Conservation (phyloP, 2,113 vertebrate genomes). For the Shinisaurus crocodilurus region DNA sequence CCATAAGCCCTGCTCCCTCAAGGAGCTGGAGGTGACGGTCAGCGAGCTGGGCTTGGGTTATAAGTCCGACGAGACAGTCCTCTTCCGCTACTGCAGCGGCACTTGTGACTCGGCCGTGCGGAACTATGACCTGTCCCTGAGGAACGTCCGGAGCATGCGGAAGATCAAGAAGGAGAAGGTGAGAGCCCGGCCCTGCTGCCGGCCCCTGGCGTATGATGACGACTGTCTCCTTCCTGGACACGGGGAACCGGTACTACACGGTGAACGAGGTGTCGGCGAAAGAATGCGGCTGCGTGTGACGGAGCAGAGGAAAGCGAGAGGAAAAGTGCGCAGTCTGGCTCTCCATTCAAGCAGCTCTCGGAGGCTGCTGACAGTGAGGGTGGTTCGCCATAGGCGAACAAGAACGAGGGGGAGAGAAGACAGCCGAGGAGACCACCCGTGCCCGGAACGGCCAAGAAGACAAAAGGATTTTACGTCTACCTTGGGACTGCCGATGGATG, state of each 20-base stretch:
- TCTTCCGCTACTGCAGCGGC: slow-evolving; percentile 95
- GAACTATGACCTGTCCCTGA: slow-evolving; percentile 92
- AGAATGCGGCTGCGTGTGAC: slow-evolving; percentile 93
- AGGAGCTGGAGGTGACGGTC: slow-evolving; percentile 88
- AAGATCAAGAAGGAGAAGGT: slow-evolving; percentile 79
- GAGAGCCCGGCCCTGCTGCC: slow-evolving; percentile 88
- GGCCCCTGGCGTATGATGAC: slow-evolving; percentile 89
- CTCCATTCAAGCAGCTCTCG: rapidly evolving
- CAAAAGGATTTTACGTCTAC: neutral
- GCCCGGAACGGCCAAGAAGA: neutral
- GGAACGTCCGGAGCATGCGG: slow-evolving; percentile 81
- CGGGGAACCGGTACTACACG: slow-evolving; percentile 86
- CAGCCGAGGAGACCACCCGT: neutral
- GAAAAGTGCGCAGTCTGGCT: neutral
- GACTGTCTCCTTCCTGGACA: slow-evolving; percentile 90
- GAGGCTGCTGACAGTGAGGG: neutral
- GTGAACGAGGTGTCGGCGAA: slow-evolving; percentile 92
- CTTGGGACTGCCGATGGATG: neutral
- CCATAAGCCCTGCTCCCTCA: slow-evolving; percentile 79
- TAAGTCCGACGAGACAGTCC: slow-evolving; percentile 90
- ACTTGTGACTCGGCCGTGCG: slow-evolving; percentile 82
- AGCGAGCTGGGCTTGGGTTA: slow-evolving; percentile 93
- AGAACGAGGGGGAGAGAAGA: rapidly evolving
- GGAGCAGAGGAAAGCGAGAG: neutral
- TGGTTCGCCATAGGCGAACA: neutral